These are phyloP conservation scores for Iselma pallidipennis DNA, from an alignment of 2,888 invertebrate genomes.

Conservation along the genomic window DNA sequence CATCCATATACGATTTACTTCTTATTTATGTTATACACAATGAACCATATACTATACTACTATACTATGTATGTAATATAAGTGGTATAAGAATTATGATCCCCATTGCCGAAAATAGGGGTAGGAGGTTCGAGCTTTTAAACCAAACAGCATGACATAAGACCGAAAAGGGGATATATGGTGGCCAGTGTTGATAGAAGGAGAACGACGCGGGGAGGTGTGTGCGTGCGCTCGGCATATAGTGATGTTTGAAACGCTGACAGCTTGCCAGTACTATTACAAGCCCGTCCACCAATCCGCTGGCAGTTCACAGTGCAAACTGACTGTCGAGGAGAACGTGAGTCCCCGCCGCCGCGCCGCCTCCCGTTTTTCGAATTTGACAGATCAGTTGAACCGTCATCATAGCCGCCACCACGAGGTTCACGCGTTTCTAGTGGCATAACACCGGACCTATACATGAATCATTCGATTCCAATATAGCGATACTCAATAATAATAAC, in stretches of 20 bases:
- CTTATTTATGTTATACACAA: no score
- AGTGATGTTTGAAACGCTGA: slow-evolving; percentile 60
- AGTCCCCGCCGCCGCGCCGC: slow-evolving; percentile 26
- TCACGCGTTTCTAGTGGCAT: slow-evolving; percentile 39
- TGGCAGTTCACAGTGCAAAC: slow-evolving; percentile 54
- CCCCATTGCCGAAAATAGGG: slow-evolving; percentile 51
- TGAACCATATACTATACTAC: not conserved
- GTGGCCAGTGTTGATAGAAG: slow-evolving; percentile 30
- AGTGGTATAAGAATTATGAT: slow-evolving; percentile 54
- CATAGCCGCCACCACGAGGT: slow-evolving; percentile 39
- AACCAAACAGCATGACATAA: slow-evolving; percentile 48
- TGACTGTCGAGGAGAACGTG: slow-evolving; percentile 49
- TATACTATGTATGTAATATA: slow-evolving; percentile 30
- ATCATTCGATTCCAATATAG: slow-evolving; percentile 11
- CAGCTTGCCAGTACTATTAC: slow-evolving; percentile 58
- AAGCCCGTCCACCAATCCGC: slow-evolving; percentile 55
- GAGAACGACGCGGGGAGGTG: slow-evolving; percentile 39
- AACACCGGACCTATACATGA: not conserved
- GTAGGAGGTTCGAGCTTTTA: slow-evolving; percentile 54
- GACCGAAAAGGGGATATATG: slow-evolving; percentile 30
- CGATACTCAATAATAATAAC: not conserved
- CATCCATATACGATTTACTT: no score
- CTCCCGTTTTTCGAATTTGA: slow-evolving; percentile 42
- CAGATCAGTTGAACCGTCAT: slow-evolving; percentile 42
- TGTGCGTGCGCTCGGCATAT: slow-evolving; percentile 55